phyloP scores from a whole-genome alignment of 2,797 vertebrate genomes.

The Typhlichthys eigenmanni region DNA sequence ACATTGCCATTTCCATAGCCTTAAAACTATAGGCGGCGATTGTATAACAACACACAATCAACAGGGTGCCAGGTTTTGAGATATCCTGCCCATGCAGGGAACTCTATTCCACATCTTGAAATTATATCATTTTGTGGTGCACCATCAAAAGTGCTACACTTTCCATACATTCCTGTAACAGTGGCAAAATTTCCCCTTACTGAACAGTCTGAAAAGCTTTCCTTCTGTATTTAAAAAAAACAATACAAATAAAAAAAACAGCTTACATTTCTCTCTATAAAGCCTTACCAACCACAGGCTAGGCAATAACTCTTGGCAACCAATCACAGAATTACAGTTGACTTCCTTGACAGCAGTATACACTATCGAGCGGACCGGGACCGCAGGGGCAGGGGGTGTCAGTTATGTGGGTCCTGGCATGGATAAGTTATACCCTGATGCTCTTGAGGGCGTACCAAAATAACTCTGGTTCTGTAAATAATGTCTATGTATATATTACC shows the following conservation, averaged over 20 bases:
- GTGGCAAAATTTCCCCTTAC: constrained; percentile 65
- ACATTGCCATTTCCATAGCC: constrained; percentile 42
- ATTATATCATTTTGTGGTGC: constrained; percentile 72
- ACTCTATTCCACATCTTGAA: constrained; percentile 72
- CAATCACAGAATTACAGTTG: constrained; percentile 71
- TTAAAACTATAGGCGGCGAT: constrained; percentile 38
- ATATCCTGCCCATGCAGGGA: constrained; percentile 56
- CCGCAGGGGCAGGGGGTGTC: constrained; percentile 63
- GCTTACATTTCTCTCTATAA: constrained; percentile 65
- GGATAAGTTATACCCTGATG: constrained; percentile 47
- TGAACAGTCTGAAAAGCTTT: constrained; percentile 62
- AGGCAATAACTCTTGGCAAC: constrained; percentile 69
- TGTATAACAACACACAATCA: constrained; percentile 58
- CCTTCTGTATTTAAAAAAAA: constrained; percentile 49
- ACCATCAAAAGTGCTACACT: constrained; percentile 71
- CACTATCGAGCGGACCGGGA: constrained; percentile 62
- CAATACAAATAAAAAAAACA: constrained; percentile 47
- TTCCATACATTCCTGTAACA: constrained; percentile 67
- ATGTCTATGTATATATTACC: constrained; percentile 54
- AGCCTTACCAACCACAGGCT: constrained; percentile 67
- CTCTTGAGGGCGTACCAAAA: constrained; percentile 59
- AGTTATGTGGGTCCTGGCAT: constrained; percentile 55
- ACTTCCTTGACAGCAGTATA: constrained; percentile 72
- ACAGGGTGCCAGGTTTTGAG: constrained; percentile 59
- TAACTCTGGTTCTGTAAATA: constrained; percentile 45